Percentiles rank a stretch among this genome's conserved stretches.
phyloP scores from a whole-genome alignment of 2,888 invertebrate species.

The Lycaena phlaeas region DNA sequence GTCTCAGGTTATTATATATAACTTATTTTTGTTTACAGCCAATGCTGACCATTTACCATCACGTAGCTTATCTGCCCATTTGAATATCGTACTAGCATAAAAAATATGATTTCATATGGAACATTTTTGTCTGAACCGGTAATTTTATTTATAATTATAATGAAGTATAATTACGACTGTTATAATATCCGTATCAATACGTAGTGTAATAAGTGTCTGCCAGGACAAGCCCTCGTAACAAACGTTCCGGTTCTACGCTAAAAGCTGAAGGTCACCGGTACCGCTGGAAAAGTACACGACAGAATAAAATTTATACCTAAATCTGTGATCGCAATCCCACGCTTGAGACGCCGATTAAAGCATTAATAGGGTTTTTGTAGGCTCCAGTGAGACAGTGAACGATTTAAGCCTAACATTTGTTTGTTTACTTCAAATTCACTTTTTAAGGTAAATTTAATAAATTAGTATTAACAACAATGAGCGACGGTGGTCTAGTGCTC shows the following conservation, averaged over 20 bases:
- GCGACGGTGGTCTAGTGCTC: too few species aligned
- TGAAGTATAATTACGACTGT: not conserved
- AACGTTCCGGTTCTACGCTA: slow-evolving; percentile 42
- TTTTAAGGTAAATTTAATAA: too few species aligned
- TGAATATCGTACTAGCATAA: too few species aligned
- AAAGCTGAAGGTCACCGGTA: slow-evolving; percentile 46
- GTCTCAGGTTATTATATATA: too few species aligned
- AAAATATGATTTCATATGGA: too few species aligned
- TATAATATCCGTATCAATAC: slow-evolving; percentile 12
- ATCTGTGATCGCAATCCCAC: slow-evolving; percentile 52
- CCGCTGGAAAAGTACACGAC: slow-evolving; percentile 51
- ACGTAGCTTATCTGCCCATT: too few species aligned
- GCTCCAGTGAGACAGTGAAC: slow-evolving; percentile 14
- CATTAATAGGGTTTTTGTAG: slow-evolving; percentile 49
- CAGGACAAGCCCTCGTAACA: slow-evolving; percentile 34
- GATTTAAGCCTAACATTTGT: slow-evolving; percentile 5
- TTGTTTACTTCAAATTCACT: too few species aligned
- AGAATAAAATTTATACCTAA: slow-evolving; percentile 52
- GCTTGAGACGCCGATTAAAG: slow-evolving; percentile 55
- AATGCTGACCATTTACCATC: too few species aligned
- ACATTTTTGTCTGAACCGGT: too few species aligned
- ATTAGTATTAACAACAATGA: too few species aligned
- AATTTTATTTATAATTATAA: slow-evolving; percentile 6
- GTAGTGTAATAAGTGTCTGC: slow-evolving; percentile 20
- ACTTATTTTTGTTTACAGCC: too few species aligned